These are phyloP conservation scores for Polypedilum pembai DNA, from an alignment of 1,140 invertebrate genomes.

Conservation along the genomic window DNA sequence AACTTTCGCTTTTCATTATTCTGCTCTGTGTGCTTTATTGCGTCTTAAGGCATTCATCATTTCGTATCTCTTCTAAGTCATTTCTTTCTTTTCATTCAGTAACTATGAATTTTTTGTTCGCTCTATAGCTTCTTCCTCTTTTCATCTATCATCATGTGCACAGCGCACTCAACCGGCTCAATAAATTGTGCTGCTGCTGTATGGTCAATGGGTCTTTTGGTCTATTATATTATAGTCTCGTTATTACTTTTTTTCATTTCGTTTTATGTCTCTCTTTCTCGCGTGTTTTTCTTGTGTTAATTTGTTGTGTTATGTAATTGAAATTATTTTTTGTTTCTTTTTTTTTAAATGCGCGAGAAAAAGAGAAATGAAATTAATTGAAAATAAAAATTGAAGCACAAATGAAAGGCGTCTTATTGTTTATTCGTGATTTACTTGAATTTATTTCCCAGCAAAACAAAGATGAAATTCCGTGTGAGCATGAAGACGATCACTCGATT, in stretches of 20 bases:
- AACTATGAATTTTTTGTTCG: no score
- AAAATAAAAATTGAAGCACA: no score
- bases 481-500: no score
- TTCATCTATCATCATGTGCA: not conserved
- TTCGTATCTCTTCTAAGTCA: not conserved
- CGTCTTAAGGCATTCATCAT: slow-evolving; percentile 8
- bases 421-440: no score
- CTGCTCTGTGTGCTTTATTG: not conserved
- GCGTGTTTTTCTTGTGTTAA: not conserved
- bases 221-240: not conserved
- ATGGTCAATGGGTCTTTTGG: not conserved
- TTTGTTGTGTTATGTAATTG: slow-evolving; percentile 3
- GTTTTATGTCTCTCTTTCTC: not conserved
- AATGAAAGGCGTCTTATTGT: no score
- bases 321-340: not conserved
- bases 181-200: not conserved
- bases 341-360: no score
- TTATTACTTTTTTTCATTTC: not conserved
- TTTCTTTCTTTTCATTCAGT: no score
- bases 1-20: slow-evolving; percentile 13
- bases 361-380: no score
- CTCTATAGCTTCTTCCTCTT: not conserved
- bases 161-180: not conserved
- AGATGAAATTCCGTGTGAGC: no score
- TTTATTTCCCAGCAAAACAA: no score